Evolutionary conservation across 23 tunicate genomes (phyloP).

Genomic region (Botrylloides violaceus): DNA sequence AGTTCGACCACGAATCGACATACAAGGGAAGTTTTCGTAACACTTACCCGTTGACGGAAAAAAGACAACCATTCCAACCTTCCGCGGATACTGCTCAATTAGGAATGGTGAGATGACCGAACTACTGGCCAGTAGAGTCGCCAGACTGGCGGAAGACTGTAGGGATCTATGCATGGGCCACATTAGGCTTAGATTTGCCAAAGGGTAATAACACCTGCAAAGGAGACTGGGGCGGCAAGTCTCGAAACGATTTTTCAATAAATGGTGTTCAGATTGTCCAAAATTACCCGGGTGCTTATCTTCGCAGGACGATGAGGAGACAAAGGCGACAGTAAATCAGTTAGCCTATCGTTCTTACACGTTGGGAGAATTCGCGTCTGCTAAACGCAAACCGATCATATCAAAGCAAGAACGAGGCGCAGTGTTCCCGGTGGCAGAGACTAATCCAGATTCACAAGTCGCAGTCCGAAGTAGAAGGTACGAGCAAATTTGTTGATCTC

Average conservation of each 20-base stretch:
- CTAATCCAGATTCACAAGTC: too few relatives aligned
- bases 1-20: slow-evolving; percentile 26
- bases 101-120: slow-evolving; percentile 8
- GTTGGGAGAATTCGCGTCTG: slow-evolving; percentile 19
- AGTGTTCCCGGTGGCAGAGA: slow-evolving; percentile 22
- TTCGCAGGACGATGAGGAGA: not conserved
- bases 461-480: too few relatives aligned
- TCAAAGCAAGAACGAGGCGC: slow-evolving; percentile 23
- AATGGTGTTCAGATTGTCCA: too few relatives aligned
- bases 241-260: too few relatives aligned
- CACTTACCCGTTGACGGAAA: not conserved
- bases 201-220: too few relatives aligned
- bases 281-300: too few relatives aligned
- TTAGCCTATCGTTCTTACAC: slow-evolving; percentile 33
- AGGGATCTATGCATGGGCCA: too few relatives aligned
- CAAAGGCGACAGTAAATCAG: slow-evolving; percentile 29
- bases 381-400: slow-evolving; percentile 25
- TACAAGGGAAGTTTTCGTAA: slow-evolving; percentile 32
- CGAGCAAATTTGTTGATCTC: too few relatives aligned
- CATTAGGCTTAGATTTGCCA: too few relatives aligned
- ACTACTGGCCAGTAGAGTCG: too few relatives aligned
- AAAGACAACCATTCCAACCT: slow-evolving; percentile 29
- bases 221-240: too few relatives aligned
- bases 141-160: too few relatives aligned
- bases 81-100: slow-evolving; percentile 24